Conservation (phyloP, 1,140 invertebrate species). For the Ostrea edulis region DNA sequence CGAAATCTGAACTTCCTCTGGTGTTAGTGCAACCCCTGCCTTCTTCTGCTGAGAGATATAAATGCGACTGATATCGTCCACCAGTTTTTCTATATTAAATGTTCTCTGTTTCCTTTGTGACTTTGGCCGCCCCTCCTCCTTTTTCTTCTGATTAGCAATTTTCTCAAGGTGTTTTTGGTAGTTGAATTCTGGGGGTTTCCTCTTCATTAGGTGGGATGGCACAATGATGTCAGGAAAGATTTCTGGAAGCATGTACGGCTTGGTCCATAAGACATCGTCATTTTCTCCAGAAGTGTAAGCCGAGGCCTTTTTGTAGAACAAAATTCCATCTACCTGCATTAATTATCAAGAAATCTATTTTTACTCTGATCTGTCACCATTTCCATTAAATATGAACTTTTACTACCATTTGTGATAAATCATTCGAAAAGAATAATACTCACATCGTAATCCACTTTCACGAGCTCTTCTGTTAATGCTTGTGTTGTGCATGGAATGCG, state of each 20-base stretch:
- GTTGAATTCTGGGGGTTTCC: constrained; percentile 42
- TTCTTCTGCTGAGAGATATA: constrained; percentile 44
- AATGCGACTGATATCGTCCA: constrained; percentile 54
- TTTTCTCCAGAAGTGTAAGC: constrained; percentile 53
- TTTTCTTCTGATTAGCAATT: constrained; percentile 53
- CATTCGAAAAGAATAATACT: neutral
- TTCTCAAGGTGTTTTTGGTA: constrained; percentile 55
- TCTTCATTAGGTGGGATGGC: constrained; percentile 37
- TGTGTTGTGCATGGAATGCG: neutral
- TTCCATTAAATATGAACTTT: no score
- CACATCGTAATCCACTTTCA: constrained; percentile 5
- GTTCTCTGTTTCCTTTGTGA: neutral
- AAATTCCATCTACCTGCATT: constrained; percentile 60
- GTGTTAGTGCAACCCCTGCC: neutral
- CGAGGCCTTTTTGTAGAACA: constrained; percentile 60
- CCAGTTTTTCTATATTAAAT: constrained; percentile 44
- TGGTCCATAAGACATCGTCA: constrained; percentile 57
- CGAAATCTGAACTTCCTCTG: constrained; percentile 5
- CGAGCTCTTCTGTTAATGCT: constrained; percentile 13
- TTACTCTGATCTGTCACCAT: neutral
- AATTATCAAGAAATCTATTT: neutral
- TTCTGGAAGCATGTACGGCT: constrained; percentile 63
- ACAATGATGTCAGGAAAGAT: constrained; percentile 49
- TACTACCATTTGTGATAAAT: neutral
- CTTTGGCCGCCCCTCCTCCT: neutral